Evolutionary conservation across 1,140 invertebrate genomes (phyloP).

Genomic region (Dinoponera quadriceps): DNA sequence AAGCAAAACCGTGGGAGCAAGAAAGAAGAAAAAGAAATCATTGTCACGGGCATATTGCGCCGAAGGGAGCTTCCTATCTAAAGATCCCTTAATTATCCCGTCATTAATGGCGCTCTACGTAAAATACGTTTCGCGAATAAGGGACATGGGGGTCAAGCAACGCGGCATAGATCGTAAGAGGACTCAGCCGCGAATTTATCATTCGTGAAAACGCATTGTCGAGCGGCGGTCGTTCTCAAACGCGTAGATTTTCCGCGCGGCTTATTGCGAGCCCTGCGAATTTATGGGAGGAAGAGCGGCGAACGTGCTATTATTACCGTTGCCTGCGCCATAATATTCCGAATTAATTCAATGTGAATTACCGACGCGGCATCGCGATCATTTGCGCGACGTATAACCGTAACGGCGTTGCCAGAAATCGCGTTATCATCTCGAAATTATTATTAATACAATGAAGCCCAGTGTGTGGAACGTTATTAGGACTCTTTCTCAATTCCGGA

Average conservation of each 20-base stretch:
- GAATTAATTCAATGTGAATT: conserved; percentile 50
- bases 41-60: background rate
- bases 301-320: background rate
- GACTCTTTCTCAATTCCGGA: no score
- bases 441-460: no score
- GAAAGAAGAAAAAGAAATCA: background rate
- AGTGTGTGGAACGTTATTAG: no score
- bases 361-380: conserved; percentile 1
- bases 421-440: no score
- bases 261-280: conserved; percentile 7
- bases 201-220: conserved; percentile 33
- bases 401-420: no score
- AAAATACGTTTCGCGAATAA: background rate
- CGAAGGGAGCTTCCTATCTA: background rate
- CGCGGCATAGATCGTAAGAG: background rate
- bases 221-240: conserved; percentile 31
- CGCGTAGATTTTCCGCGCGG: background rate
- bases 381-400: no score
- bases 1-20: background rate
- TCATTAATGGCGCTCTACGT: background rate
- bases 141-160: background rate
- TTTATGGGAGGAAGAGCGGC: conserved; percentile 26
- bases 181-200: conserved; percentile 10
- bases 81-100: background rate
- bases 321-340: conserved; percentile 10